Percentiles rank a stretch among this genome's conserved stretches.
phyloP scores from a whole-genome alignment of 2,797 vertebrate genomes.

The Psittacula derbiana region DNA sequence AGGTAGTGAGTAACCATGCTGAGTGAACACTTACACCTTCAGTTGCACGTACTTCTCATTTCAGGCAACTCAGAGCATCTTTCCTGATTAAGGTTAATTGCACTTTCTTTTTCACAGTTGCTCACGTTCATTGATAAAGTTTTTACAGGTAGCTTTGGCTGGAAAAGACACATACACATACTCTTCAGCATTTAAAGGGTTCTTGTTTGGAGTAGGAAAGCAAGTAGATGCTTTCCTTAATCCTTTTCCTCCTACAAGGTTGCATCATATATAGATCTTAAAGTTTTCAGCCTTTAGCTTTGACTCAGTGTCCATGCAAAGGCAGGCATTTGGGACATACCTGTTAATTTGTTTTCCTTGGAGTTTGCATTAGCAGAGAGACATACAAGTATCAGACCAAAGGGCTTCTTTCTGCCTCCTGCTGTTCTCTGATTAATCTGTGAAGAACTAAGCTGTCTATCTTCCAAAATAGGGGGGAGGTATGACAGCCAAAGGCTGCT shows the following conservation, averaged over 20 bases:
- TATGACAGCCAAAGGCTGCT: background rate
- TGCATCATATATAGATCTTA: background rate
- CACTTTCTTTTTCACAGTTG: background rate
- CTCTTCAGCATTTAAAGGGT: background rate
- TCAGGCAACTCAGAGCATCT: background rate
- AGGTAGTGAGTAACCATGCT: background rate
- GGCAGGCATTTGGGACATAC: background rate
- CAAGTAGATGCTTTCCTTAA: background rate
- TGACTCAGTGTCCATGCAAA: background rate
- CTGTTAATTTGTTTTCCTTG: background rate
- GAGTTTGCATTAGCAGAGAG: background rate
- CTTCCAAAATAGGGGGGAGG: background rate
- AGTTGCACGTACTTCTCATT: accelerated
- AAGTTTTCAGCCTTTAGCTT: background rate
- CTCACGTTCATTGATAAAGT: background rate
- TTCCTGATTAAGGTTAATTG: background rate
- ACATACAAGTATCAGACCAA: background rate
- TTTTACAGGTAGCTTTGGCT: background rate
- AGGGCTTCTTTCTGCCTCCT: background rate
- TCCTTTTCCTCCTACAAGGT: background rate
- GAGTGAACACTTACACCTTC: accelerated
- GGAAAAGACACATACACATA: background rate
- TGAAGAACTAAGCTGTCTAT: background rate
- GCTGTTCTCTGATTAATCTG: background rate
- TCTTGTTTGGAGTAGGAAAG: background rate